These are phyloP conservation scores for Toxotes jaculatrix DNA, from an alignment of 2,113 vertebrate species.

Conservation along the genomic window DNA sequence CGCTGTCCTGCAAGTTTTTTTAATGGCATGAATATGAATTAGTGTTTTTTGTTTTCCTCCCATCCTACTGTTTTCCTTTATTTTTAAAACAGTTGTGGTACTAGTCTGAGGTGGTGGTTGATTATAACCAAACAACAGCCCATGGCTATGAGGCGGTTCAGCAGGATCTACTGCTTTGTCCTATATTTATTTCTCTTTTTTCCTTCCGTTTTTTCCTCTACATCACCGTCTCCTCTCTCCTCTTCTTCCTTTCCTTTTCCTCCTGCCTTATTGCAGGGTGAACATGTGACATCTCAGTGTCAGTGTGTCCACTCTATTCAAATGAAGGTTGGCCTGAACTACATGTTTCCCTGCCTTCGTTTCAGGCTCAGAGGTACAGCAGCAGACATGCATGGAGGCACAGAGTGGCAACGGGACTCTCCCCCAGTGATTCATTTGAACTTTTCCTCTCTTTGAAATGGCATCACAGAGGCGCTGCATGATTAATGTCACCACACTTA, in stretches of 20 bases:
- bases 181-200: neutral
- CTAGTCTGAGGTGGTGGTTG: neutral
- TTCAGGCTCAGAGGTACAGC: constrained; percentile 38
- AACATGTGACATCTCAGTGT: constrained; percentile 41
- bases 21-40: constrained; percentile 1
- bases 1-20: neutral
- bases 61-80: neutral
- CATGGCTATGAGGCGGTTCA: neutral
- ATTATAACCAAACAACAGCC: neutral
- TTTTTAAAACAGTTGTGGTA: neutral
- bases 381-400: constrained; percentile 36
- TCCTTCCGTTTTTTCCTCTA: neutral
- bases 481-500: constrained; percentile 70
- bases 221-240: neutral
- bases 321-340: constrained; percentile 32
- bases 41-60: constrained; percentile 12
- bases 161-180: neutral
- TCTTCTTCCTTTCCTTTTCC: constrained; percentile 3
- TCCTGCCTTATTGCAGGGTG: constrained; percentile 31
- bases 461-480: constrained; percentile 71
- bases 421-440: constrained; percentile 72
- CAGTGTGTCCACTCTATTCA: constrained; percentile 36
- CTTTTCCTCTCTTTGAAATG: constrained; percentile 78
- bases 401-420: constrained; percentile 47
- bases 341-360: constrained; percentile 40